These are phyloP conservation scores for Apantesis nais DNA, from an alignment of 2,888 invertebrate species.

Conservation along the genomic window DNA sequence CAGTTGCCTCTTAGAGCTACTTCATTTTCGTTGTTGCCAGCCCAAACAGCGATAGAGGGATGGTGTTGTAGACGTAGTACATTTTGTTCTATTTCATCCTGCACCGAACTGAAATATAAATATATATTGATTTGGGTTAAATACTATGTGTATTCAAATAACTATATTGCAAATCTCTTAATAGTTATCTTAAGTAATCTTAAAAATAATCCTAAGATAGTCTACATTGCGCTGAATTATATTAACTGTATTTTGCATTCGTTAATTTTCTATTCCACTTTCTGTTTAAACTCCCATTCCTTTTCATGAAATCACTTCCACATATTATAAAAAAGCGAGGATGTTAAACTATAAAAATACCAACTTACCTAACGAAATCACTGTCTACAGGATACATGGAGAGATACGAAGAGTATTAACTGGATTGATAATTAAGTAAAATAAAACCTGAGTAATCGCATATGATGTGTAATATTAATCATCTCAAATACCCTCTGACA, in stretches of 20 bases:
- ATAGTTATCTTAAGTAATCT: too few relatives aligned
- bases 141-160: background rate
- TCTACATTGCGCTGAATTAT: too few relatives aligned
- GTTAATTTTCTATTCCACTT: too few relatives aligned
- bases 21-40: conserved; percentile 99
- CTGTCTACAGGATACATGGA: conserved; percentile 94
- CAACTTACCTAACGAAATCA: conserved; percentile 87
- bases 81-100: conserved; percentile 92
- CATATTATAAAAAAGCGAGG: too few relatives aligned
- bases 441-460: background rate
- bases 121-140: background rate
- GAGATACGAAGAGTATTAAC: too few relatives aligned
- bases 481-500: background rate
- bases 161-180: too few relatives aligned
- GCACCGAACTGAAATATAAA: conserved; percentile 76
- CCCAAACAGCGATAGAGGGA: conserved; percentile 94
- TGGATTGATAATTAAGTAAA: background rate
- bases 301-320: too few relatives aligned
- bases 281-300: too few relatives aligned
- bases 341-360: too few relatives aligned
- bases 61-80: conserved; percentile 93
- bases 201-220: too few relatives aligned
- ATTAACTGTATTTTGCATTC: too few relatives aligned
- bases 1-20: conserved; percentile 93
- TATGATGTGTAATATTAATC: background rate